These are phyloP conservation scores for Datnioides undecimradiatus DNA, from an alignment of 2,113 vertebrate species.

Conservation along the genomic window DNA sequence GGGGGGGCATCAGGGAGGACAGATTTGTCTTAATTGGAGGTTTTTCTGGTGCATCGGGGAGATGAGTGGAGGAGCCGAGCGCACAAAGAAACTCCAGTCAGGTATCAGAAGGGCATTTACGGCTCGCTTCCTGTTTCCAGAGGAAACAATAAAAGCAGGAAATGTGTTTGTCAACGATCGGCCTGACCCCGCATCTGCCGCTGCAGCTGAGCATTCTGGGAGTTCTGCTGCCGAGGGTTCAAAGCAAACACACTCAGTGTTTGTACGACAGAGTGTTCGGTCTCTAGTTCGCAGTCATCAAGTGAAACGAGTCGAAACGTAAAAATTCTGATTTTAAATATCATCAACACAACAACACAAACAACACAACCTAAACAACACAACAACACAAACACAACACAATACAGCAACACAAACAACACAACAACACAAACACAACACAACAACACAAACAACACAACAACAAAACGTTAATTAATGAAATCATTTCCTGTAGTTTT, in stretches of 20 bases:
- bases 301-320: too few relatives aligned
- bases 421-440: too few relatives aligned
- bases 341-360: too few relatives aligned
- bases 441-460: too few relatives aligned
- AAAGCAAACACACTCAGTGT: background rate
- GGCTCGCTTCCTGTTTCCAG: constrained; percentile 64
- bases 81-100: constrained; percentile 49
- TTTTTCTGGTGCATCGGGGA: constrained; percentile 53
- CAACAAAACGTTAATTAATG: too few relatives aligned
- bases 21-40: constrained; percentile 67
- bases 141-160: constrained; percentile 58
- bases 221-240: constrained; percentile 25
- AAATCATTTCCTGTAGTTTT: too few relatives aligned
- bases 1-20: constrained; percentile 18
- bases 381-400: too few relatives aligned
- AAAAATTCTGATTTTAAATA: too few relatives aligned
- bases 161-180: constrained; percentile 40
- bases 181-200: constrained; percentile 34
- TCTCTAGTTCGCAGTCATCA: background rate
- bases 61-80: constrained; percentile 18
- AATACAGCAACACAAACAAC: too few relatives aligned
- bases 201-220: constrained; percentile 54
- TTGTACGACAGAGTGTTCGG: too few relatives aligned
- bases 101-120: constrained; percentile 70
- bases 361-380: too few relatives aligned